Conservation (phyloP, 1,140 invertebrate species). For the Wiebesia pumilae region DNA sequence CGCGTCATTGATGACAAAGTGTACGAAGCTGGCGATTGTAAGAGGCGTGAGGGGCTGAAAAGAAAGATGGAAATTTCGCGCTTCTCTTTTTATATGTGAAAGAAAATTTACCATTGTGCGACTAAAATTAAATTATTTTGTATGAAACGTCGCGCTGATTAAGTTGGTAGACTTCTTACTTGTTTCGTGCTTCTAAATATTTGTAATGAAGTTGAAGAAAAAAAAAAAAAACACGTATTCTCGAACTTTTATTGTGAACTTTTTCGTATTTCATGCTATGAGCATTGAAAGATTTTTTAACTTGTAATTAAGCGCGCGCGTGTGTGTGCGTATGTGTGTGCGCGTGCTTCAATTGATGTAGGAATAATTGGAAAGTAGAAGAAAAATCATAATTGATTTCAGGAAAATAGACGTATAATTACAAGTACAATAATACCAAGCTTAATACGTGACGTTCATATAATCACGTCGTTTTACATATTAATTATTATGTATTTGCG, state of each 20-base stretch:
- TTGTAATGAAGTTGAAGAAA: constrained; percentile 16
- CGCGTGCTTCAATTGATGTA: constrained; percentile 33
- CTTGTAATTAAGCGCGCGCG: not conserved
- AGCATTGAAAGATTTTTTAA: constrained; percentile 30
- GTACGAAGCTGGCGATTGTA: not conserved
- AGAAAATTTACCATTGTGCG: constrained; percentile 16
- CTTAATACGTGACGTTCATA: not conserved
- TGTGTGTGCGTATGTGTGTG: too few species aligned
- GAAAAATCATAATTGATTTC: constrained; percentile 6
- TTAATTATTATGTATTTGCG: constrained; percentile 39
- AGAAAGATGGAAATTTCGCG: constrained; percentile 8
- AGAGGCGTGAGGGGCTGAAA: constrained; percentile 33
- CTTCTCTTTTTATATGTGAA: constrained; percentile 17
- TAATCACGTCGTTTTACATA: constrained; percentile 39
- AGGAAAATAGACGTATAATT: not conserved
- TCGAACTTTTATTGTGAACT: constrained; percentile 19
- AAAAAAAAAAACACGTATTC: not conserved
- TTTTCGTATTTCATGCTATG: not conserved
- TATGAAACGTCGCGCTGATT: not conserved
- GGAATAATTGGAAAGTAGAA: not conserved
- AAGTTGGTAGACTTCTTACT: not conserved
- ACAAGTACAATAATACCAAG: not conserved
- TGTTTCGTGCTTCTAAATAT: not conserved
- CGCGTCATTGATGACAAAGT: constrained; percentile 1
- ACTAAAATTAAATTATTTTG: constrained; percentile 38